phyloP scores from a whole-genome alignment of 2,888 invertebrate species.

The Reticulitermes lucifugus region DNA sequence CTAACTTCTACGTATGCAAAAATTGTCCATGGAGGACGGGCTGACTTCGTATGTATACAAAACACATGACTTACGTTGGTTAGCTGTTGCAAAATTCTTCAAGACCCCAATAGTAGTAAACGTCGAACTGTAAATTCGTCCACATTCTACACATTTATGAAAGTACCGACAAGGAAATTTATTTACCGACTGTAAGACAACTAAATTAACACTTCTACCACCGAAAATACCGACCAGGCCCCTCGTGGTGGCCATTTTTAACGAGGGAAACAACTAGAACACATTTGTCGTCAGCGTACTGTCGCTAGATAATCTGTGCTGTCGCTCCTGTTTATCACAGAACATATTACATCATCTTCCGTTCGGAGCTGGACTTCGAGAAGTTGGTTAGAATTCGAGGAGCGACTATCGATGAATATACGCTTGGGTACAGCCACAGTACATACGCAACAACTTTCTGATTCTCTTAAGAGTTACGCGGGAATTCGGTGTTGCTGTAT shows the following conservation, averaged over 20 bases:
- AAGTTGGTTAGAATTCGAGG: no score
- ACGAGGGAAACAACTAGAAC: not conserved
- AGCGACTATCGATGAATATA: no score
- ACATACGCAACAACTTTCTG: not conserved
- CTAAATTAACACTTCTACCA: constrained; percentile 68
- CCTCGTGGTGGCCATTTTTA: constrained; percentile 72
- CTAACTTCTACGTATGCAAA: no score
- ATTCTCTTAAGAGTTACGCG: not conserved
- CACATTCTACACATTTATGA: constrained; percentile 68
- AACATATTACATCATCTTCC: no score
- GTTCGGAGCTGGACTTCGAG: no score
- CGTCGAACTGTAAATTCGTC: constrained; percentile 42
- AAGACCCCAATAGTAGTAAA: constrained; percentile 51
- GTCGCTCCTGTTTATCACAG: no score
- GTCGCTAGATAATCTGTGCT: no score
- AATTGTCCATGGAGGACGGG: no score
- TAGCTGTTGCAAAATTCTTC: constrained; percentile 55
- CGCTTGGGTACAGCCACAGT: no score
- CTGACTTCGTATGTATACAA: no score
- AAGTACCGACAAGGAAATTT: constrained; percentile 67
- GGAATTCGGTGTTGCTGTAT: not conserved
- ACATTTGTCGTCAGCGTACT: no score
- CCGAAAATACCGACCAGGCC: constrained; percentile 72
- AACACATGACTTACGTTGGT: not conserved
- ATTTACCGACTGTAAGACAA: constrained; percentile 66